Percentiles rank a stretch among this genome's conserved stretches.
Conservation (phyloP, 2,113 vertebrate genomes). For the Shinisaurus crocodilurus region DNA sequence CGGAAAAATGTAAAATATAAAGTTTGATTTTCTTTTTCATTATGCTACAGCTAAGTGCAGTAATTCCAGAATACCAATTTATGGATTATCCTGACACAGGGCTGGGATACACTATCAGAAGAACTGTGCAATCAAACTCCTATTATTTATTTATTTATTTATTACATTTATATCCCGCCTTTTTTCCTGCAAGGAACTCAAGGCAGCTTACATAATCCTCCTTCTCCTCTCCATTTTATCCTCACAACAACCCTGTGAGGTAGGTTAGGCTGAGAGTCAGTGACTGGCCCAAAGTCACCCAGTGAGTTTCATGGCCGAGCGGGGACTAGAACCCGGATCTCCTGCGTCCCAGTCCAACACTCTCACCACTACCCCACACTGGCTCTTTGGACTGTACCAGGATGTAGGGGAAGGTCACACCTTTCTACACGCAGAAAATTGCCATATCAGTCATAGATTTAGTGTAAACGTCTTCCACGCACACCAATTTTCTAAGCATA, state of each 20-base stretch:
- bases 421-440: not conserved
- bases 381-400: not conserved
- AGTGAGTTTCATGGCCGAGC: too few relatives aligned
- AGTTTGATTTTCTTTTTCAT: conserved; percentile 10
- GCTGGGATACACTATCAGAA: not conserved
- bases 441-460: not conserved
- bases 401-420: not conserved
- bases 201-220: too few relatives aligned
- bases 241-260: too few relatives aligned
- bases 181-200: too few relatives aligned
- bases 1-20: conserved; percentile 42
- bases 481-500: not conserved
- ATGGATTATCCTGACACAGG: conserved; percentile 15
- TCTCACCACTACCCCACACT: too few relatives aligned
- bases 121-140: not conserved
- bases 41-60: conserved; percentile 27
- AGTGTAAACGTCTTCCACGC: not conserved
- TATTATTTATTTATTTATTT: too few relatives aligned
- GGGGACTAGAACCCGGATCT: too few relatives aligned
- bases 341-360: too few relatives aligned
- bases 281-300: too few relatives aligned
- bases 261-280: too few relatives aligned
- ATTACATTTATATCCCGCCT: too few relatives aligned
- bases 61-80: conserved; percentile 24
- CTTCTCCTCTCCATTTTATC: too few relatives aligned